These are phyloP conservation scores for Coranthus polyacanthus DNA, from an alignment of 2,797 vertebrate genomes.

Conservation along the genomic window DNA sequence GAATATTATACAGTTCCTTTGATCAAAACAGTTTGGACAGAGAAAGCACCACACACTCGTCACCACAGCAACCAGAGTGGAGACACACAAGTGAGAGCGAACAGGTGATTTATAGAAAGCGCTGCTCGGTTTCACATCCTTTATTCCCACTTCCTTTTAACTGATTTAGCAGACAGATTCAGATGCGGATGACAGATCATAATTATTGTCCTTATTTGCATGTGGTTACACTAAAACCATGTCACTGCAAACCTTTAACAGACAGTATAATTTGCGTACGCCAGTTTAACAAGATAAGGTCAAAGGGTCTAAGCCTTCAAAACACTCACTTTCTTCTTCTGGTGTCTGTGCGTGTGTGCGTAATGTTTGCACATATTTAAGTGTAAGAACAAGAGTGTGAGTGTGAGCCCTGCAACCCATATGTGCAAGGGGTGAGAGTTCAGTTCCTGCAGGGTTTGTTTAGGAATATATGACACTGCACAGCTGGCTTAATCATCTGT, in stretches of 20 bases:
- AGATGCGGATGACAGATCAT: slow-evolving; percentile 61
- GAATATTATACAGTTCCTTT: slow-evolving; percentile 54
- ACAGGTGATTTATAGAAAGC: slow-evolving; percentile 84
- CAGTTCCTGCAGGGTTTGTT: slow-evolving; percentile 84
- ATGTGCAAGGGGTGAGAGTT: slow-evolving; percentile 81
- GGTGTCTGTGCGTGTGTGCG: slow-evolving; percentile 26
- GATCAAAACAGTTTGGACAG: slow-evolving; percentile 55
- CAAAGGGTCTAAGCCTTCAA: slow-evolving; percentile 39
- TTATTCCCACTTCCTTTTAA: slow-evolving; percentile 74
- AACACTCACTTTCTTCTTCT: slow-evolving; percentile 50
- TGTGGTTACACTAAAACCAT: slow-evolving; percentile 43
- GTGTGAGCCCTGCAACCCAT: slow-evolving; percentile 76
- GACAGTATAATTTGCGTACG: slow-evolving; percentile 53
- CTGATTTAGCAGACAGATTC: slow-evolving; percentile 74
- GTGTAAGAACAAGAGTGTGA: slow-evolving; percentile 62
- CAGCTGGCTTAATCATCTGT: slow-evolving; percentile 91
- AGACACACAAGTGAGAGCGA: slow-evolving; percentile 75
- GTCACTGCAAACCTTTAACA: slow-evolving; percentile 21
- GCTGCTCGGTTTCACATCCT: slow-evolving; percentile 82
- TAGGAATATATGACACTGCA: slow-evolving; percentile 85
- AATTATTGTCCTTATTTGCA: slow-evolving; percentile 68
- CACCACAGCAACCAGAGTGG: slow-evolving; percentile 68
- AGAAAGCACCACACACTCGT: slow-evolving; percentile 35
- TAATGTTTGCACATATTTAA: slow-evolving; percentile 75
- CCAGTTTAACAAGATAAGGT: slow-evolving; percentile 42